phyloP scores from a whole-genome alignment of 2,113 vertebrate genomes.

The Microcebus ravelobensis region DNA sequence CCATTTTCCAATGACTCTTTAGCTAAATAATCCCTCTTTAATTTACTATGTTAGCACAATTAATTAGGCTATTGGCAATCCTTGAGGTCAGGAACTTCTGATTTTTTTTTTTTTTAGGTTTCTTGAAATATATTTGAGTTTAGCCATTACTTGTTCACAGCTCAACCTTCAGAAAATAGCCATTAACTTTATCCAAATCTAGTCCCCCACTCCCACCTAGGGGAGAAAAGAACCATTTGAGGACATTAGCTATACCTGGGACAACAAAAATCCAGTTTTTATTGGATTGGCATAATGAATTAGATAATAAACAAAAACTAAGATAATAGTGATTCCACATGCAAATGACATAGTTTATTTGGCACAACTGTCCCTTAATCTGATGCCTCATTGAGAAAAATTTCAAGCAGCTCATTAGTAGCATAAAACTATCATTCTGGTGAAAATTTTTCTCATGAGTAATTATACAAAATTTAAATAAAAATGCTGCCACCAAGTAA shows the following conservation, averaged over 20 bases:
- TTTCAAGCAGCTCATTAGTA: constrained; percentile 43
- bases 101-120: neutral
- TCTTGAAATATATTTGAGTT: constrained; percentile 24
- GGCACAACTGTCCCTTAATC: constrained; percentile 31
- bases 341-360: constrained; percentile 13
- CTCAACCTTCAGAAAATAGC: neutral
- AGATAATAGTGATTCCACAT: constrained; percentile 15
- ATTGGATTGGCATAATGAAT: neutral
- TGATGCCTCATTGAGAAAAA: constrained; percentile 40
- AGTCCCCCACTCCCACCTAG: neutral
- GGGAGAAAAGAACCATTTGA: neutral
- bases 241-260: neutral
- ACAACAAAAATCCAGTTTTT: neutral
- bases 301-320: constrained; percentile 18
- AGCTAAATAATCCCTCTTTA: neutral
- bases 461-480: constrained; percentile 53
- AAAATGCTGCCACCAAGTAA: constrained; percentile 47
- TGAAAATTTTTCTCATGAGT: constrained; percentile 41
- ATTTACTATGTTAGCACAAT: neutral
- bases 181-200: neutral
- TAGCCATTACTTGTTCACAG: neutral
- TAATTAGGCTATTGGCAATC: constrained; percentile 7
- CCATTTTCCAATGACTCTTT: neutral
- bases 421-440: constrained; percentile 30
- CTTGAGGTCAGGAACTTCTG: neutral